phyloP scores from a whole-genome alignment of 2,113 vertebrate genomes.

The Cochlearius cochlearius region DNA sequence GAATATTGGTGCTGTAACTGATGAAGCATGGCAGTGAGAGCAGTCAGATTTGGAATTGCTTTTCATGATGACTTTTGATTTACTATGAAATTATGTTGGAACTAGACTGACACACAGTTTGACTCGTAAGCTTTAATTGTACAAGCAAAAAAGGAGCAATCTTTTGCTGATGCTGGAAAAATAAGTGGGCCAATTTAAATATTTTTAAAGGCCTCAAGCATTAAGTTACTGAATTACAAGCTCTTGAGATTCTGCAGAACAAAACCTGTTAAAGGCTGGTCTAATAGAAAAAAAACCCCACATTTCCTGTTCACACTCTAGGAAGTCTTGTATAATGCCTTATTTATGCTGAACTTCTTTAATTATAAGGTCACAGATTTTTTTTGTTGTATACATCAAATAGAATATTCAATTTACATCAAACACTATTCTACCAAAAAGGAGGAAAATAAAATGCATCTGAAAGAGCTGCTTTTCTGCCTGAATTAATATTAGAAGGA shows the following conservation, averaged over 20 bases:
- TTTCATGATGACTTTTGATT: neutral
- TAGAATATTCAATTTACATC: constrained; percentile 46
- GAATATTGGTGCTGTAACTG: neutral
- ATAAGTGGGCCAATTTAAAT: constrained; percentile 1
- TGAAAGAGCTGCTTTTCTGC: neutral
- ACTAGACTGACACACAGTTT: neutral
- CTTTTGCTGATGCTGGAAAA: constrained; percentile 17
- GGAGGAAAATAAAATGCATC: neutral
- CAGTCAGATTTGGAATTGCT: neutral
- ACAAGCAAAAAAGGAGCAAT: neutral
- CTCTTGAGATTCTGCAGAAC: neutral
- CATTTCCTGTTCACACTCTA: neutral
- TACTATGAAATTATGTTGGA: neutral
- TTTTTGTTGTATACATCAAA: constrained; percentile 17
- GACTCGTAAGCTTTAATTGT: neutral
- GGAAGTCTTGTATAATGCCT: neutral
- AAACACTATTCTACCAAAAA: neutral
- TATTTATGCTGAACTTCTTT: constrained; percentile 22
- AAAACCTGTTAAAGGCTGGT: neutral
- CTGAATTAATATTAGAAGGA: neutral
- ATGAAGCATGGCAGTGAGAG: neutral
- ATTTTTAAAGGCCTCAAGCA: constrained; percentile 17
- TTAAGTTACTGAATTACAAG: neutral
- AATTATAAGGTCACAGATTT: neutral
- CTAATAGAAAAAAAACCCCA: neutral